A percentile compares a stretch with the other conserved stretches of the same genome.
Conservation (phyloP, 2,113 vertebrate genomes). For the Mastomys coucha region DNA sequence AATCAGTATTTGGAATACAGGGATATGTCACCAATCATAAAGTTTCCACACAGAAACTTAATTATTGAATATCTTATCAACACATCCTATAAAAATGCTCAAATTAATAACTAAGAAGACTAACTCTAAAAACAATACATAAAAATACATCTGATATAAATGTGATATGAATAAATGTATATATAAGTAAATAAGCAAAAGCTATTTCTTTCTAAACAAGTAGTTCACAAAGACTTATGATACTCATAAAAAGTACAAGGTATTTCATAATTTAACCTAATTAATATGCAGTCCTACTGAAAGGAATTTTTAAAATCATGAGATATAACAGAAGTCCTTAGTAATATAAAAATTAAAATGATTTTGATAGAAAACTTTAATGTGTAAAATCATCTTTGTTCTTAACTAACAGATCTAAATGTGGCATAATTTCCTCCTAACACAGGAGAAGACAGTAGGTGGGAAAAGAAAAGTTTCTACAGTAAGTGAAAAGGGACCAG, state of each 20-base stretch:
- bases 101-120: background rate
- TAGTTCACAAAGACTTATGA: conserved; percentile 9
- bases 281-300: background rate
- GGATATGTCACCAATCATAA: background rate
- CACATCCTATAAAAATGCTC: background rate
- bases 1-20: conserved; percentile 25
- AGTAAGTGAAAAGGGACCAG: background rate
- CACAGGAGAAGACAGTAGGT: background rate
- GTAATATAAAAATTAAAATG: conserved; percentile 52
- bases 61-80: conserved; percentile 43
- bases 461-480: background rate
- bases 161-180: background rate
- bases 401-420: conserved; percentile 58
- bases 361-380: conserved; percentile 60
- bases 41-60: conserved; percentile 41
- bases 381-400: conserved; percentile 42
- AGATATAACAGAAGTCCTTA: conserved; percentile 54
- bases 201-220: conserved; percentile 23
- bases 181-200: conserved; percentile 4
- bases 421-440: conserved; percentile 44
- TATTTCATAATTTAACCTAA: conserved; percentile 56
- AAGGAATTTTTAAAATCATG: conserved; percentile 27
- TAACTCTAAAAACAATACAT: background rate
- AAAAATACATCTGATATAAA: background rate
- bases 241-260: conserved; percentile 10